Evolutionary conservation across 2,797 vertebrate species (phyloP), one percentile per base, ranked within the genome.

Genomic region (Chlorospingus semifuscus): DNA sequence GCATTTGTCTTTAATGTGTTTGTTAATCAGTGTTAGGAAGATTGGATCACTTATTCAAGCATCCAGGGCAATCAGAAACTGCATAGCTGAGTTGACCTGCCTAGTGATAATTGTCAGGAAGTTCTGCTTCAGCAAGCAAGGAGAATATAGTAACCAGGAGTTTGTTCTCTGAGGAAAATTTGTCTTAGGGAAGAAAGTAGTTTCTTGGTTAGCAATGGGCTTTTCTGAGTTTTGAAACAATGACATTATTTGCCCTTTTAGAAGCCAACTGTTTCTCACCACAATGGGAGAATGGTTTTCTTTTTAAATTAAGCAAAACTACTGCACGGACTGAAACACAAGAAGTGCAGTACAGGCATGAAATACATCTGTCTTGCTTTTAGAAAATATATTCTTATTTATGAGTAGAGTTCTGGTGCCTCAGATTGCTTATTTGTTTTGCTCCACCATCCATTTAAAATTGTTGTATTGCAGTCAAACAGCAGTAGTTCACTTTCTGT

Each of bases 111-210:
- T 94, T 90, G 84, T 94, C 78, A 88, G 44, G 56, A 74, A 93
- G 85, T 93, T 95, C 70, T 95, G 89, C 91, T 95, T 96, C 89
- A 8, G 55, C 85, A 91, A 34, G 87, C 94, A 96, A 95, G 89
- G 69, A 93, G 92, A 93, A 91, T 94, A 91, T 85, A 86, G 79
- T 72, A 79, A 59, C 79, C 59, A 56, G 42, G 89, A 81, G 61
- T 34, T 88, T 86, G 55, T 78, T 89, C 42, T 94, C 53, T 75
- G 36, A 89, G 61, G 41, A 68, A 71, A 92, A 77, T 89, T 15
- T 75, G 36, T 89, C 50, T 85, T 87, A 49, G 5, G 21, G 23
- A 77, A 80, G 61, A 94, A 80, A 15, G 75, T 55, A 15, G 39
- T 83, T 93, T 88, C 78, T 52, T 70, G 29, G 37, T 83, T 79